Conservation (phyloP, 2,113 vertebrate species). For the Tretioscincus oriximinensis region DNA sequence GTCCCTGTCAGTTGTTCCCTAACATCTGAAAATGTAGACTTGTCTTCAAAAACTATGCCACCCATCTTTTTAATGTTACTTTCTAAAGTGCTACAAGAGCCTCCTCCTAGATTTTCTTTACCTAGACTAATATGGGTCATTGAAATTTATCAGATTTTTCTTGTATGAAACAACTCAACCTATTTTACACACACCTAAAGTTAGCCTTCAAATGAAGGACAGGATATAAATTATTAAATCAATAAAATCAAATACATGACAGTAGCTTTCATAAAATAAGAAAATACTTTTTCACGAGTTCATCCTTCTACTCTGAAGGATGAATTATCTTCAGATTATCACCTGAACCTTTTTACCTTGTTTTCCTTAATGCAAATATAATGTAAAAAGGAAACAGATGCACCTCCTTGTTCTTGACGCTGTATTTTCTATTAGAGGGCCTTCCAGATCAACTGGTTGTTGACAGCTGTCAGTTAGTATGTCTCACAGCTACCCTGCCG, state of each 20-base stretch:
- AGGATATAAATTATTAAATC: background rate
- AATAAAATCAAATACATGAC: background rate
- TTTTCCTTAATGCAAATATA: conserved; percentile 2
- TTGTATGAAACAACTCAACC: too few relatives aligned
- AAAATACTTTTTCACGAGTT: conserved; percentile 34
- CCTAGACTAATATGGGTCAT: too few relatives aligned
- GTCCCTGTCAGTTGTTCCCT: too few relatives aligned
- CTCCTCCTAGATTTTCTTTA: too few relatives aligned
- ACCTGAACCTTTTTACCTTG: background rate
- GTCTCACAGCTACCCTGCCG: conserved; percentile 70
- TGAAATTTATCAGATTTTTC: too few relatives aligned
- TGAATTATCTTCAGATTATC: background rate
- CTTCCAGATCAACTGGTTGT: conserved; percentile 48
- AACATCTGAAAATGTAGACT: too few relatives aligned
- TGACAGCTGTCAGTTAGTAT: conserved; percentile 91
- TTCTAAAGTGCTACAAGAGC: too few relatives aligned
- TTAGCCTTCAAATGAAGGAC: too few relatives aligned
- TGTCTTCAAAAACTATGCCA: too few relatives aligned
- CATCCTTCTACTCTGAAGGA: background rate
- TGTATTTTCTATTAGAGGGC: conserved; percentile 32
- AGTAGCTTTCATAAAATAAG: background rate
- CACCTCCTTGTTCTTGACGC: background rate
- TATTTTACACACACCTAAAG: too few relatives aligned
- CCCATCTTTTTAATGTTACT: too few relatives aligned
- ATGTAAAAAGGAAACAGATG: conserved; percentile 6